Base-by-base conservation (phyloP, 1,140 invertebrate species). In the Papilio helenus region DNA sequence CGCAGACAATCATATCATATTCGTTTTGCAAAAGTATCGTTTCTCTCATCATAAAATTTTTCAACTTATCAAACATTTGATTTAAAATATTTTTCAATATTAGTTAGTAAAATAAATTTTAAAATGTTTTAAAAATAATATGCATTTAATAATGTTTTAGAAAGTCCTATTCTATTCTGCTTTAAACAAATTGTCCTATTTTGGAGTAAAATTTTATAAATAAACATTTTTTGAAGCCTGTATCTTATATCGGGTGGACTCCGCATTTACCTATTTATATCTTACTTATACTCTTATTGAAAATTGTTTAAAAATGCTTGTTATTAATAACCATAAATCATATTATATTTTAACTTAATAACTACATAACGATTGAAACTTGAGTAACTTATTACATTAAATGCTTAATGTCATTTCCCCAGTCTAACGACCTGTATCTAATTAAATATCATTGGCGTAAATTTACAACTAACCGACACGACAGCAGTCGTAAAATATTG, bases 401-500 rank as follows among this genome's bases (percentile, higher is more conserved):
- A 20, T 58, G 20, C 55, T 58, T 20, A 2, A 20, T 58, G 20
- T 58, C 55, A 58, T 58, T 58, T 58, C 23, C 23, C 20, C 58
- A 65, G 61, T 68, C 23, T 68, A 68, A 34, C 61, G 61, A 68
- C 12, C 61, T 18, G 26, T 68, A 68, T 68, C 61, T 34, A 68
- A 68, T 68, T 68, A 34, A 68, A 68, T 34, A 68, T 34, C 61
- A 68, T 68, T 68, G 61, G 61, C 61, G 61, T 68, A 68, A 68
- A 68, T 61, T 61, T 61, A 68, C 61, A 34, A 68, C 61, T 29
- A 68, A 68, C 61, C 5, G 61, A 68, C 61, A 68, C 14, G 61
- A 72, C 42, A 72, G 34, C 71, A 44, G 34, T 39, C 71, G 42
- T 72, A 72, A 72, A 74, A 74, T 74, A 74, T 74, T 74, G 14